A percentile compares a stretch with the other conserved stretches of the same genome.
Evolutionary conservation across 2,113 vertebrate species (phyloP).

Genomic region (Eclectus roratus): DNA sequence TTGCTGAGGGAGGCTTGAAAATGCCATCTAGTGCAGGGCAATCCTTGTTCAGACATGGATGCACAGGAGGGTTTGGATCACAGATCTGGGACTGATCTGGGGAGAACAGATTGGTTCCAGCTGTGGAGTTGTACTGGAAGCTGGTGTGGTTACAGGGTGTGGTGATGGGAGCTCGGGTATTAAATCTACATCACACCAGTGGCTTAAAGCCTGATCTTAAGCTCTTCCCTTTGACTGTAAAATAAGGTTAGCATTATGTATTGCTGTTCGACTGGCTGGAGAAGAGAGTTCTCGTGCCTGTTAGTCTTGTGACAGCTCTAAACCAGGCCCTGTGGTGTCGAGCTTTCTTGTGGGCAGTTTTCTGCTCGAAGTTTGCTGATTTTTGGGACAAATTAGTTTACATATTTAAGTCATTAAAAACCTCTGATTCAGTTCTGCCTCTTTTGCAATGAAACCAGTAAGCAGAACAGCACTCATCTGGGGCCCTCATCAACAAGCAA

Average conservation of each 20-base stretch:
- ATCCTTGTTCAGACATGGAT: background rate
- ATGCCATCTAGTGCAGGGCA: background rate
- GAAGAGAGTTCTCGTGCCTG: background rate
- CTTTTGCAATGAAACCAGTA: background rate
- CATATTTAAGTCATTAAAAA: constrained; percentile 1
- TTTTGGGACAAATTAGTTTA: background rate
- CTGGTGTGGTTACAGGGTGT: background rate
- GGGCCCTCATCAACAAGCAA: constrained; percentile 58
- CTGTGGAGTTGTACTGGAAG: background rate
- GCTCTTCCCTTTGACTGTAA: background rate
- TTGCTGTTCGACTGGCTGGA: background rate
- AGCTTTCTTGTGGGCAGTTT: background rate
- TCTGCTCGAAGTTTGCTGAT: constrained; percentile 7
- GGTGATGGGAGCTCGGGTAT: background rate
- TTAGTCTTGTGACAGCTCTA: constrained; percentile 17
- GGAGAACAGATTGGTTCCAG: background rate
- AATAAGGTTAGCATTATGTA: background rate
- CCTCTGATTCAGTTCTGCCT: constrained; percentile 39
- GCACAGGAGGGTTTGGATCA: background rate
- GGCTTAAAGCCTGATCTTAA: background rate
- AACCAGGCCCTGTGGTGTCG: background rate
- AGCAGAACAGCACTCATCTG: constrained; percentile 6
- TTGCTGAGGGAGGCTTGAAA: background rate
- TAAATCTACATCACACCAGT: background rate
- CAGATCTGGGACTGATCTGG: background rate